Conservation (phyloP, 2,797 vertebrate genomes). For the Neopelma chrysocephalum region DNA sequence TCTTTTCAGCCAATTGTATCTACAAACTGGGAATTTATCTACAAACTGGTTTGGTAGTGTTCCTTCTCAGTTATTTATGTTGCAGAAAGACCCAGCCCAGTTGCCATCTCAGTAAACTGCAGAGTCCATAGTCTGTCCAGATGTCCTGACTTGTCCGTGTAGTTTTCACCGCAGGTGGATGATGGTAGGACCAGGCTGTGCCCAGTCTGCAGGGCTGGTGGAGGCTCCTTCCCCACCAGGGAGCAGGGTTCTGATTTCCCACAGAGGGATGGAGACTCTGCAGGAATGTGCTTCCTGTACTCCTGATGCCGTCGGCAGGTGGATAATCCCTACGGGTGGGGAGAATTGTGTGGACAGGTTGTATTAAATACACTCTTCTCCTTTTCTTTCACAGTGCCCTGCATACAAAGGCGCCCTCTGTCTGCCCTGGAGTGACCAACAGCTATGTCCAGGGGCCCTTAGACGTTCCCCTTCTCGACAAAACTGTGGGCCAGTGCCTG, state of each 20-base stretch:
- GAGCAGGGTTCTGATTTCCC: background rate
- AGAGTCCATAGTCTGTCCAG: background rate
- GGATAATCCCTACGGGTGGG: background rate
- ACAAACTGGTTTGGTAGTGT: background rate
- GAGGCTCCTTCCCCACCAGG: background rate
- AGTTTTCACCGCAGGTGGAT: background rate
- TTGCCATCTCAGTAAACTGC: background rate
- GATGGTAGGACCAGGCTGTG: background rate
- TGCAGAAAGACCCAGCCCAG: background rate
- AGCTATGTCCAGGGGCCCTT: slow-evolving; percentile 85
- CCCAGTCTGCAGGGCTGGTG: background rate
- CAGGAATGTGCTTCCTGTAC: rapidly evolving
- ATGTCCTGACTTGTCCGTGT: rapidly evolving
- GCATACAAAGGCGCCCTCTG: slow-evolving; percentile 63
- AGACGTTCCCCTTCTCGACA: slow-evolving; percentile 53
- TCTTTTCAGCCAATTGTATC: background rate
- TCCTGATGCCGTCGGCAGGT: rapidly evolving
- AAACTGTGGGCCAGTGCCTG: slow-evolving; percentile 81
- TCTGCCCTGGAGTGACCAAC: slow-evolving; percentile 70
- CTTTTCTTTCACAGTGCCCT: slow-evolving; percentile 73
- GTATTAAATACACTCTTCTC: background rate
- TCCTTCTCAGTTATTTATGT: background rate
- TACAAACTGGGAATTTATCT: background rate
- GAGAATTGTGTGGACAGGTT: background rate
- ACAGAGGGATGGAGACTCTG: background rate